A percentile compares a stretch with the other conserved stretches of the same genome.
Conservation (phyloP, 2,797 vertebrate species). For the Anableps anableps region DNA sequence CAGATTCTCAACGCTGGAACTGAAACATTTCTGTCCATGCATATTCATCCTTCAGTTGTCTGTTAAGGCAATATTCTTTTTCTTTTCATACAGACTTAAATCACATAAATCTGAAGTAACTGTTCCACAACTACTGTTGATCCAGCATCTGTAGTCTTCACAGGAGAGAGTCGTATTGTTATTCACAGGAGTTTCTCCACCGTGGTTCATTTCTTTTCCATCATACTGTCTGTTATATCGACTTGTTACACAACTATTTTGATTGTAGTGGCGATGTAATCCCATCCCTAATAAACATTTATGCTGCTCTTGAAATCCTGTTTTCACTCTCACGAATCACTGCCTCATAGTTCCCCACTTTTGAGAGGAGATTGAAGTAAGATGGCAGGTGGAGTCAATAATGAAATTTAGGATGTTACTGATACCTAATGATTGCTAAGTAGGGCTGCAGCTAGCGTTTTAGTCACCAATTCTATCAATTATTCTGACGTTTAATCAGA, state of each 20-base stretch:
- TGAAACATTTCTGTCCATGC: conserved; percentile 30
- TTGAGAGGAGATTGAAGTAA: neutral
- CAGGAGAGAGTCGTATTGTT: conserved; percentile 9
- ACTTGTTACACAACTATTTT: conserved; percentile 41
- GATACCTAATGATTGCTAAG: too few species aligned
- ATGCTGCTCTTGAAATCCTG: conserved; percentile 43
- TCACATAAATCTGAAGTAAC: conserved; percentile 16
- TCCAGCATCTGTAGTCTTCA: conserved; percentile 11
- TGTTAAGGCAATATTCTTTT: conserved; percentile 10
- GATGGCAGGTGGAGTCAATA: neutral
- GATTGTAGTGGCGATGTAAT: conserved; percentile 51
- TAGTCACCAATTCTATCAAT: too few species aligned
- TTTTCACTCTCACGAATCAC: neutral
- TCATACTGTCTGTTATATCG: conserved; percentile 25
- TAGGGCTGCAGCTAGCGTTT: too few species aligned
- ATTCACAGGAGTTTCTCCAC: conserved; percentile 20
- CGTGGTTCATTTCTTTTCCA: conserved; percentile 18
- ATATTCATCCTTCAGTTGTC: conserved; percentile 16
- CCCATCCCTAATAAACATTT: conserved; percentile 57
- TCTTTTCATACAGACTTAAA: conserved; percentile 17
- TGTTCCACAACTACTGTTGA: conserved; percentile 11
- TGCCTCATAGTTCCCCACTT: neutral
- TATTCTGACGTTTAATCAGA: too few species aligned
- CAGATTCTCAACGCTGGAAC: conserved; percentile 20
- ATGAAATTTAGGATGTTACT: neutral